These are phyloP conservation scores for Pongo abelii DNA, from an alignment of 2,113 vertebrate species.

Conservation along the genomic window DNA sequence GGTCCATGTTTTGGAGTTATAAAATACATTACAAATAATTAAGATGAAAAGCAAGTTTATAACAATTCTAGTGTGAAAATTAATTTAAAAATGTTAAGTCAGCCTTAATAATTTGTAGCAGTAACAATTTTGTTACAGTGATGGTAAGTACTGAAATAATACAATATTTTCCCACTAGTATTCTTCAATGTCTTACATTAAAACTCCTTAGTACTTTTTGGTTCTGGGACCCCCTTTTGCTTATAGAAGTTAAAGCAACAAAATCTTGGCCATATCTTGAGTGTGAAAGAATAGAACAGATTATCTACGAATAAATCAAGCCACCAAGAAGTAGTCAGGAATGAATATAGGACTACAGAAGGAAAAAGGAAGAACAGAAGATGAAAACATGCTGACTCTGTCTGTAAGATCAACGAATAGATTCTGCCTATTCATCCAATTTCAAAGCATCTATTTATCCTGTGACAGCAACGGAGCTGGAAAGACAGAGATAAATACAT, in stretches of 20 bases:
- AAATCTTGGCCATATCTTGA: neutral
- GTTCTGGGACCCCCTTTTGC: neutral
- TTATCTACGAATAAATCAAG: conserved; percentile 18
- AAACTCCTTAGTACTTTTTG: neutral
- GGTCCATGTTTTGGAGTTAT: neutral
- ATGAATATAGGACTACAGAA: neutral
- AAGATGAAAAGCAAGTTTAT: neutral
- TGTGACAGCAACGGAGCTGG: neutral
- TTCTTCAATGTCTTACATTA: neutral
- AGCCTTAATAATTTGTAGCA: neutral
- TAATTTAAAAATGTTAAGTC: neutral
- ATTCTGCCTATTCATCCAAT: neutral
- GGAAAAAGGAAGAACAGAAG: neutral
- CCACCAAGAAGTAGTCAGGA: neutral
- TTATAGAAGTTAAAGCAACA: neutral
- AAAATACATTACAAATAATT: neutral
- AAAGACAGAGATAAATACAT: conserved; percentile 6
- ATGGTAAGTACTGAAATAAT: neutral
- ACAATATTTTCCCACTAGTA: neutral
- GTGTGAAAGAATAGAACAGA: neutral
- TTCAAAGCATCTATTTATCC: neutral
- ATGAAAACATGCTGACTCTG: neutral
- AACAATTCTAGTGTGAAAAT: conserved; percentile 1
- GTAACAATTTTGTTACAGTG: neutral
- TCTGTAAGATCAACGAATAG: neutral